Conservation (phyloP, 2,797 vertebrate genomes). For the Chaetophractus vellerosus region DNA sequence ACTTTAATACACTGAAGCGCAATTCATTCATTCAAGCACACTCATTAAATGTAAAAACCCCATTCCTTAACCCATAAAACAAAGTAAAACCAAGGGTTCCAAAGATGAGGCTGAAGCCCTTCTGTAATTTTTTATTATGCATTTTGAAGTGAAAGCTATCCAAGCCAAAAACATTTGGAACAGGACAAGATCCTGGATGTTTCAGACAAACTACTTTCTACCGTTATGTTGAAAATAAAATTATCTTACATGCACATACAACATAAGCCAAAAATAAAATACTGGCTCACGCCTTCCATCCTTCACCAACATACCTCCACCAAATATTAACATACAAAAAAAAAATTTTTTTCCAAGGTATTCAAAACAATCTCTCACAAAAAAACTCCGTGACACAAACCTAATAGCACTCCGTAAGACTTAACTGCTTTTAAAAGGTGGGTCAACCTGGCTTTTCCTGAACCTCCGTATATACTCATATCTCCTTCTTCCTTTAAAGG, state of each 20-base stretch:
- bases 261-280: not conserved
- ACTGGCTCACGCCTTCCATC: not conserved
- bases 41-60: not conserved
- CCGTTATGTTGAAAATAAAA: not conserved
- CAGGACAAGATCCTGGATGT: not conserved
- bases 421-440: not conserved
- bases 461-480: not conserved
- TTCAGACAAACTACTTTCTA: not conserved
- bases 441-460: not conserved
- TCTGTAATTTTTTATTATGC: not conserved
- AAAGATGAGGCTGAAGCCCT: not conserved
- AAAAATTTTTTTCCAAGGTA: not conserved
- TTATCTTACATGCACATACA: not conserved
- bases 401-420: not conserved
- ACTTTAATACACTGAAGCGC: not conserved
- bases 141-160: not conserved
- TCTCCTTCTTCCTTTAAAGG: not conserved
- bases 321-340: slow-evolving; percentile 21
- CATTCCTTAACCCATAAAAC: not conserved
- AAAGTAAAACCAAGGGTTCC: not conserved
- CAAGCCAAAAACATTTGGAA: not conserved
- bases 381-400: not conserved
- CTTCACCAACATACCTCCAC: not conserved
- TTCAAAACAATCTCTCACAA: not conserved
- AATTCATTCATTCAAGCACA: not conserved